These are phyloP conservation scores for Mesocentrotus franciscanus DNA, from an alignment of 53 echinoderm and acorn worm species.

Conservation along the genomic window DNA sequence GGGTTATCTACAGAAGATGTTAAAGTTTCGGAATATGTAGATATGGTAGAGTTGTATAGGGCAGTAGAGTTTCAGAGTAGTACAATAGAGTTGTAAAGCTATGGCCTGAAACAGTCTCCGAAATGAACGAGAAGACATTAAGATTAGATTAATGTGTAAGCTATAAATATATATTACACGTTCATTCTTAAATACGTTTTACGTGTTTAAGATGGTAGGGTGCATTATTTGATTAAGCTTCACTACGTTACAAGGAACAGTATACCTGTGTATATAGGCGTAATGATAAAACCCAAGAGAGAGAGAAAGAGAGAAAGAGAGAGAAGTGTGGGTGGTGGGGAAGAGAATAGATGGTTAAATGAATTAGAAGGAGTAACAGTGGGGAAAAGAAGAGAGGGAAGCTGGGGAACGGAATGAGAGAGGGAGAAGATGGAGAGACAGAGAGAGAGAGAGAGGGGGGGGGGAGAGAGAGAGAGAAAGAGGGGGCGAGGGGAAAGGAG, in stretches of 20 bases:
- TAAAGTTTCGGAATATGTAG: neutral
- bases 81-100: no score
- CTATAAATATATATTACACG: no score
- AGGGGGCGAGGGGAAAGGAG: neutral
- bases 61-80: no score
- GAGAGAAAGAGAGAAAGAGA: neutral
- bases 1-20: constrained; percentile 12
- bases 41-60: neutral
- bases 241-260: no score
- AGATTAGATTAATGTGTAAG: no score
- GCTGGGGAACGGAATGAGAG: neutral
- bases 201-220: no score
- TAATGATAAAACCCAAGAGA: neutral
- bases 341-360: neutral
- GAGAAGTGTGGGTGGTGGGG: neutral
- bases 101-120: no score
- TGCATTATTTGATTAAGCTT: no score
- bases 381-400: neutral
- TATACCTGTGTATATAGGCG: neutral
- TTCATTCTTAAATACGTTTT: no score
- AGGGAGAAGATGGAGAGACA: neutral
- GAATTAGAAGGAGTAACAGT: neutral
- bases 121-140: no score
- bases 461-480: neutral
- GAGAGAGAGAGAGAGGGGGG: neutral